These are phyloP conservation scores for Nineta flava DNA, from an alignment of 2,888 invertebrate species.

Conservation along the genomic window DNA sequence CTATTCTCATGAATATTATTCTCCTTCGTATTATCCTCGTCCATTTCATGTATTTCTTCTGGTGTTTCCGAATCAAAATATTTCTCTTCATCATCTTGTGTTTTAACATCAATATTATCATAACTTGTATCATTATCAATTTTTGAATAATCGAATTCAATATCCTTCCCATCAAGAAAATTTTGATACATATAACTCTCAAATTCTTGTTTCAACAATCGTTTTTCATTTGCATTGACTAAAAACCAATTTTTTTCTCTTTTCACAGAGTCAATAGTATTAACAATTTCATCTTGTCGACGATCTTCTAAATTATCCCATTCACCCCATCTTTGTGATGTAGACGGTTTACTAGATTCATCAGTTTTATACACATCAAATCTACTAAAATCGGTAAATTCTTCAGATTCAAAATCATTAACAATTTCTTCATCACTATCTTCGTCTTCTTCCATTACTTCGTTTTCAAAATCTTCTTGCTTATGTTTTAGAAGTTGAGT, in stretches of 20 bases:
- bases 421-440: constrained; percentile 18
- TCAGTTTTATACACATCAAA: neutral
- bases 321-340: constrained; percentile 17
- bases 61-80: constrained; percentile 79
- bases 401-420: constrained; percentile 16
- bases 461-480: constrained; percentile 42
- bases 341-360: neutral
- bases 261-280: constrained; percentile 9
- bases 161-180: constrained; percentile 69
- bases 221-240: constrained; percentile 41
- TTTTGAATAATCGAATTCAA: constrained; percentile 64
- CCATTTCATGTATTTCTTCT: constrained; percentile 17
- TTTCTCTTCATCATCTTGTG: constrained; percentile 74
- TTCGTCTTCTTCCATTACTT: constrained; percentile 27
- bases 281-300: constrained; percentile 17
- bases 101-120: constrained; percentile 55
- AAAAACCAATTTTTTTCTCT: constrained; percentile 15
- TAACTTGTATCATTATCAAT: constrained; percentile 70
- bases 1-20: neutral
- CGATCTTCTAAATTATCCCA: constrained; percentile 20
- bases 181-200: constrained; percentile 68
- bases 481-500: constrained; percentile 42
- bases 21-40: constrained; percentile 4
- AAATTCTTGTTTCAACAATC: constrained; percentile 63
- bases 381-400: constrained; percentile 8